Base-by-base conservation (phyloP, 2,797 vertebrate species). In the Spinus olivaceus region DNA sequence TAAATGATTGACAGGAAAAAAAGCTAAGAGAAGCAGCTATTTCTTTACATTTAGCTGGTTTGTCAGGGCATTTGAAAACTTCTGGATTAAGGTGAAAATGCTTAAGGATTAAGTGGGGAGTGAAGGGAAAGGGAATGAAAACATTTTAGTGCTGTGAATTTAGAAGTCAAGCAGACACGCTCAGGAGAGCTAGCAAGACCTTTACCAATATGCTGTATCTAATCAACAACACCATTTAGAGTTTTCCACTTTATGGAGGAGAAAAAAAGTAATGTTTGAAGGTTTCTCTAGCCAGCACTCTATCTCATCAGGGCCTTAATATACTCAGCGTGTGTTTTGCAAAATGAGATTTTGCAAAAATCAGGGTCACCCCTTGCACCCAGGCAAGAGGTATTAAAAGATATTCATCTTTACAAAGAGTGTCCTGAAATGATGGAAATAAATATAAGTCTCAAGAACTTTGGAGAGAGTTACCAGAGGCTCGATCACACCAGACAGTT, bases 11-110 rank as follows among this genome's bases (percentile, higher is more conserved):
- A 96, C 92, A 96, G 90, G 91, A 51, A 90, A 92, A 95, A 95
- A 95, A 96, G 92, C 92, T 53, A 95, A 94, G 80, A 95, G 95
- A 81, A 97, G 81, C 88, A 96, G 91, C 94, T 97, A 92, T 94
- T 94, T 94, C 94, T 97, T 96, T 88, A 89, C 80, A 92, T 94
- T 95, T 96, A 95, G 93, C 86, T 96, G 84, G 92, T 96, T 96
- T 97, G 85, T 96, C 97, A 96, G 93, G 91, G 91, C 85, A 94
- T 96, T 96, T 96, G 86, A 95, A 95, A 97, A 96, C 86, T 93
- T 96, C 89, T 95, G 94, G 96, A 97, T 96, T 94, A 97, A 96
- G 94, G 90, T 97, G 96, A 97, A 97, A 96, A 92, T 95, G 67
- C 94, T 96, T 94, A 92, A 94, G 93, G 95, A 97, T 94, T 96